Evolutionary conservation across 2,797 vertebrate species (phyloP), one percentile per base, ranked within the genome.

Genomic region (Sandelia bainsii): DNA sequence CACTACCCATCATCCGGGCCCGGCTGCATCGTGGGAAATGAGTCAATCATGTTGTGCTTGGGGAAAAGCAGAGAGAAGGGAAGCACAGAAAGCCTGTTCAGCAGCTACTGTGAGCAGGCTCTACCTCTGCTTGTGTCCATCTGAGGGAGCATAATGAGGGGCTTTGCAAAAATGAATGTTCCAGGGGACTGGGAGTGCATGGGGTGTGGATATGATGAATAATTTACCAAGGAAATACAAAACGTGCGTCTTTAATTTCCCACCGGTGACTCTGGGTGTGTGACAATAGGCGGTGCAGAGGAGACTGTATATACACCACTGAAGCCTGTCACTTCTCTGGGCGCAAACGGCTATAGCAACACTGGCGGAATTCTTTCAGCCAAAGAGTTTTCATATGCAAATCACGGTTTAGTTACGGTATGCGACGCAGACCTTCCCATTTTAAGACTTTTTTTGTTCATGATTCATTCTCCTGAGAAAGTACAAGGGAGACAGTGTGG

Each of bases 361-460:
- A 92, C 91, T 93, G 93, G 89, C 82, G 79, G 90, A 92, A 93
- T 93, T 93, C 93, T 94, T 95, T 94, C 89, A 93, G 90, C 58
- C 83, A 1, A 46, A 78, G 77, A 93, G 93, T 94, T 93, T 95
- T 95, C 95, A 95, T 93, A 95, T 95, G 95, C 93, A 93, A 95
- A 95, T 95, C 61, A 78, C 69, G 93, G 90, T 94, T 95, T 95
- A 95, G 95, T 94, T 94, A 94, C 94, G 95, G 93, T 94, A 93
- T 93, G 93, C 92, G 82, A 93, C 93, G 93, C 92, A 92, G 93
- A 94, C 93, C 92, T 94, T 93, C 91, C 92, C 92, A 89, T 92
- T 94, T 94, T 92, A 88, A 91, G 89, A 94, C 92, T 92, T 92
- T 92, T 78, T 68, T 91, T 93, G 87, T 93, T 85, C 91, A 91